Evolutionary conservation across 1,140 invertebrate species (phyloP).

Genomic region (Macrotrachela quadricornifera): DNA sequence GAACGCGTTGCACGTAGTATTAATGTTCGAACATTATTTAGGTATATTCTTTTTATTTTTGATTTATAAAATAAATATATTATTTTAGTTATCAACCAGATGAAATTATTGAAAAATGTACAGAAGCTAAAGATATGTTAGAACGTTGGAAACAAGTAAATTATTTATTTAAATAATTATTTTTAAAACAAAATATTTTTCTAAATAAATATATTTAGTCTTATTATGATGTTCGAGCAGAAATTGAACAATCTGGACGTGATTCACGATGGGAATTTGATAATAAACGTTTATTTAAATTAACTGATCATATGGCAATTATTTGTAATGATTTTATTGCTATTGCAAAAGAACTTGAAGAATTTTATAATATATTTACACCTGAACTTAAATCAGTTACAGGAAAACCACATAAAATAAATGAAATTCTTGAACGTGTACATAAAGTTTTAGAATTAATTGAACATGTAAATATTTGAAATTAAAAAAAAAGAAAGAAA

Average conservation of each 20-base stretch:
- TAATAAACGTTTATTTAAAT: slow-evolving; percentile 48
- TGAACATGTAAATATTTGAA: slow-evolving; percentile 14
- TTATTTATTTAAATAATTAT: too few relatives aligned
- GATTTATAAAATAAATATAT: slow-evolving; percentile 6
- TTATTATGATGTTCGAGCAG: slow-evolving; percentile 47
- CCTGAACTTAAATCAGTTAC: slow-evolving; percentile 60
- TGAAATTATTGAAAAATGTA: slow-evolving; percentile 25
- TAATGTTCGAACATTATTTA: slow-evolving; percentile 47
- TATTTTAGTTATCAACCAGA: slow-evolving; percentile 34
- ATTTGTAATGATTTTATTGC: slow-evolving; percentile 54
- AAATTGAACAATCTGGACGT: slow-evolving; percentile 57
- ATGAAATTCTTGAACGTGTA: slow-evolving; percentile 50
- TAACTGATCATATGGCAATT: slow-evolving; percentile 53
- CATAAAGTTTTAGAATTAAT: slow-evolving; percentile 48
- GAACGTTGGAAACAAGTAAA: slow-evolving; percentile 43
- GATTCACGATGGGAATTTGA: slow-evolving; percentile 73
- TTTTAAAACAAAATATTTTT: too few relatives aligned
- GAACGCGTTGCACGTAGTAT: slow-evolving; percentile 49
- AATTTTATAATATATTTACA: slow-evolving; percentile 70
- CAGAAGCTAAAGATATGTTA: slow-evolving; percentile 39
- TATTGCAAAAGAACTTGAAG: slow-evolving; percentile 49
- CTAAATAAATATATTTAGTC: too few relatives aligned
- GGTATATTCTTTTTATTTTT: slow-evolving; percentile 17
- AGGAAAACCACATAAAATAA: slow-evolving; percentile 56
- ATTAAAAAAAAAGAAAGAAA: too few relatives aligned